Conservation (phyloP, 2,797 vertebrate genomes). For the Enteromius paludinosus region DNA sequence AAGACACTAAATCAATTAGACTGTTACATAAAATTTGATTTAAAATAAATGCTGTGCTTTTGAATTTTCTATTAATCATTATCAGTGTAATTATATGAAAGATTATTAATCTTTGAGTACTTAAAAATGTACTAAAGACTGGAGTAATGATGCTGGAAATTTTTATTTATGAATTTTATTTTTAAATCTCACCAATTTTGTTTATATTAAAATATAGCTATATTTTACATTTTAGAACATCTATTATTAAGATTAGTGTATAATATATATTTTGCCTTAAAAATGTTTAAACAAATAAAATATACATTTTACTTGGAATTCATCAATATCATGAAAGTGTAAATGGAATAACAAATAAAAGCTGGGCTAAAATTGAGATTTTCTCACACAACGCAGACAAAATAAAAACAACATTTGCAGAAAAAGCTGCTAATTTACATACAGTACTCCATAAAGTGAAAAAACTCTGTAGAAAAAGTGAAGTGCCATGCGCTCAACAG, state of each 20-base stretch:
- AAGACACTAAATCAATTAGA: neutral
- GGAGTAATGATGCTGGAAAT: neutral
- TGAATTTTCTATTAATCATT: neutral
- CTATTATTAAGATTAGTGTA: neutral
- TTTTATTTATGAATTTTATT: no score
- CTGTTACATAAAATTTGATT: neutral
- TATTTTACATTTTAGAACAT: neutral
- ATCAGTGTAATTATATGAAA: neutral
- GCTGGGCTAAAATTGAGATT: neutral
- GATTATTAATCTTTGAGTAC: no score
- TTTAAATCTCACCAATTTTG: neutral
- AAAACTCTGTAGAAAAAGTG: conserved; percentile 22
- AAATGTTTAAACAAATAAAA: neutral
- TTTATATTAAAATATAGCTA: neutral
- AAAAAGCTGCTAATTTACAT: neutral
- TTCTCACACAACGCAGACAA: neutral
- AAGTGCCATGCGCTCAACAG: conserved; percentile 65
- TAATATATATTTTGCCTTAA: neutral
- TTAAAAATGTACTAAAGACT: neutral
- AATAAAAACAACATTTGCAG: no score
- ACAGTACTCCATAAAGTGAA: neutral
- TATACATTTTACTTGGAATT: neutral
- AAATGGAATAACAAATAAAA: neutral
- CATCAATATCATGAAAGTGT: neutral
- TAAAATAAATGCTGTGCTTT: neutral